Conservation (phyloP, 2,113 vertebrate genomes). For the Madoqua kirkii region DNA sequence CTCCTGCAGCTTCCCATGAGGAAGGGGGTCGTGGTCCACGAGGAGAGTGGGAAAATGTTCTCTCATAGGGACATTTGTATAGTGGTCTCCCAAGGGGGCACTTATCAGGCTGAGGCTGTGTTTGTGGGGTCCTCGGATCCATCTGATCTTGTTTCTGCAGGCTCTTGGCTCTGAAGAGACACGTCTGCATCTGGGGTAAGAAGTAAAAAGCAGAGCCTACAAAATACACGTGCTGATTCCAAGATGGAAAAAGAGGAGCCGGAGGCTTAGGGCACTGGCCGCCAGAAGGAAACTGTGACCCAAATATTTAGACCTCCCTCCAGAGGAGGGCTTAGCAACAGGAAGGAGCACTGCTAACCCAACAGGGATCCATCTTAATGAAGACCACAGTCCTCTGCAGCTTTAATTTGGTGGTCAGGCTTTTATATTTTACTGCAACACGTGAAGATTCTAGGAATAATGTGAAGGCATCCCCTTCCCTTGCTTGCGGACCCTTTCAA, state of each 20-base stretch:
- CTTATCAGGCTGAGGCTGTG: neutral
- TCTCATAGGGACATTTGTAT: fast-evolving
- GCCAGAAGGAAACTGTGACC: fast-evolving
- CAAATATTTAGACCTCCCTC: fast-evolving
- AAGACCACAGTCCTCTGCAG: neutral
- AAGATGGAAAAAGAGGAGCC: fast-evolving
- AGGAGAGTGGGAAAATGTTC: fast-evolving
- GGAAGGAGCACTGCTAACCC: fast-evolving
- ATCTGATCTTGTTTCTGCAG: neutral
- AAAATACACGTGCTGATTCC: fast-evolving
- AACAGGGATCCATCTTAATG: fast-evolving
- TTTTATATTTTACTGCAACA: neutral
- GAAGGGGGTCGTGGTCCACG: fast-evolving
- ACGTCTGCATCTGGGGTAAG: fast-evolving
- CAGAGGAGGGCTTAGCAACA: fast-evolving
- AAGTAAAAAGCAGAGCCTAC: fast-evolving
- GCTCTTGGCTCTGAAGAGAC: fast-evolving
- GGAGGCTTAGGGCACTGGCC: fast-evolving
- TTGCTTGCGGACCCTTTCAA: fast-evolving
- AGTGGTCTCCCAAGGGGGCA: fast-evolving
- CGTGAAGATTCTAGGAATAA: neutral
- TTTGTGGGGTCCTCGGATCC: neutral
- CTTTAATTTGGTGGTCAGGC: neutral
- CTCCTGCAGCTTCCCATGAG: fast-evolving
- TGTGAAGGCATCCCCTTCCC: fast-evolving